Base-by-base conservation (phyloP, 2,113 vertebrate species). In the Grallaria varia region DNA sequence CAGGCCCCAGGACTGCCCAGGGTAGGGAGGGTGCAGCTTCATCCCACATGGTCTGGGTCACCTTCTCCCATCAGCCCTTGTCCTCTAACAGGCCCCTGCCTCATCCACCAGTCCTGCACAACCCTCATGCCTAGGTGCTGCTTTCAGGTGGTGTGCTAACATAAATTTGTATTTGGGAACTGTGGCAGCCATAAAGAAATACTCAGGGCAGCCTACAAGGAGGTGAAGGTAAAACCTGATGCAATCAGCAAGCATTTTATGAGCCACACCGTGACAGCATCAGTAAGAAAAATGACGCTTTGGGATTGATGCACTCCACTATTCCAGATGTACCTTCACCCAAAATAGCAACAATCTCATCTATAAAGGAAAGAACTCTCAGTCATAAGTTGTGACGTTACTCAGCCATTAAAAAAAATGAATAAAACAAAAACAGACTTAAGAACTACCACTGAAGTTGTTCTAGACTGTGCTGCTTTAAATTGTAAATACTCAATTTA, bases 291-390 rank as follows among this genome's bases (percentile, higher is more conserved):
- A 40, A 15, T 98, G 95, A 98, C 96, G 8, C 69, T 96, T 97
- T 92, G 84, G 94, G 98, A 98, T 99, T 98, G 45, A 99, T 98
- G 96, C 99, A 99, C 90, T 99, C 98, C n/a, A 99, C 98, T 2
- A 99, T 99, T 74, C 99, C 99, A 98, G 99, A 99, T 96, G 99
- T 98, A 92, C 99, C 99, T 98, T 99, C 98, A 93, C 99, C 99
- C 95, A 99, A 97, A 97, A 98, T 98, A 97, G 97, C 97, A 97
- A 99, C 94, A 97, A 99, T 98, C 97, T 99, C 99, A 98, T 99
- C 99, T 99, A 98, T 95, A 98, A 97, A 80, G 59, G 67, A 95
- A 98, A 97, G 72, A 98, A 93, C 97, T 79, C 45, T 97, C 72
- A 95, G 81, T 96, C 60, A 93, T 49, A 88, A 76, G 62, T 58